Evolutionary conservation across 2,797 vertebrate genomes (phyloP).

Genomic region (Cossypha caffra): DNA sequence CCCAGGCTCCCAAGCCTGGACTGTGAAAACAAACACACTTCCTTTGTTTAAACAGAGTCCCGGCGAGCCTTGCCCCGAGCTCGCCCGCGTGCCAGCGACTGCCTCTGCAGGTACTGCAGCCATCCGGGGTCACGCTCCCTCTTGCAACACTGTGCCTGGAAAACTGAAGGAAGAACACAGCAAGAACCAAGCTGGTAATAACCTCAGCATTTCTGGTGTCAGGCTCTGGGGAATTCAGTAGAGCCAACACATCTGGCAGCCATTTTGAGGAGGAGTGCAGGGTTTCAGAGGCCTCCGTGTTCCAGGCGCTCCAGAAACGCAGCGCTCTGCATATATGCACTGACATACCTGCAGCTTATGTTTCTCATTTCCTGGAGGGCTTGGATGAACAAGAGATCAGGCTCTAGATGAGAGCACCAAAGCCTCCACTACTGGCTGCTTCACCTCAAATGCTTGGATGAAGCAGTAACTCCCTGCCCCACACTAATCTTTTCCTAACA

Average conservation of each 20-base stretch:
- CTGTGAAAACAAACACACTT: slow-evolving; percentile 59
- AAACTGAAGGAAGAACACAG: neutral
- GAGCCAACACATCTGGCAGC: slow-evolving; percentile 71
- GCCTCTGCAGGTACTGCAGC: neutral
- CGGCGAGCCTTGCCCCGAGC: neutral
- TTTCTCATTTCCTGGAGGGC: slow-evolving; percentile 64
- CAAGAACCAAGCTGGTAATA: slow-evolving; percentile 1
- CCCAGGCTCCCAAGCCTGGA: slow-evolving; percentile 15
- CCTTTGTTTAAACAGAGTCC: slow-evolving; percentile 47
- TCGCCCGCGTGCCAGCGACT: neutral
- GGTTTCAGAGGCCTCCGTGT: slow-evolving; percentile 45
- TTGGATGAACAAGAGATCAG: slow-evolving; percentile 53
- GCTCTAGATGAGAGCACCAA: slow-evolving; percentile 11
- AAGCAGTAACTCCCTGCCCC: neutral
- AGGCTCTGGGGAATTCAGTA: slow-evolving; percentile 26
- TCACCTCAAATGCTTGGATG: neutral
- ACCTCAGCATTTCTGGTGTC: slow-evolving; percentile 49
- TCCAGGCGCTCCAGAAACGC: slow-evolving; percentile 33
- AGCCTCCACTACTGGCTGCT: slow-evolving; percentile 3
- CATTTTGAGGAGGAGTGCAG: slow-evolving; percentile 69
- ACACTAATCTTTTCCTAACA: neutral
- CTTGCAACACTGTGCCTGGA: neutral
- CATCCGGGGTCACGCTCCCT: neutral
- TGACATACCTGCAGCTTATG: slow-evolving; percentile 61
- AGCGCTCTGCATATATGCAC: neutral